Conservation (phyloP, 2,113 vertebrate species). For the Phrynosoma blainvillii region DNA sequence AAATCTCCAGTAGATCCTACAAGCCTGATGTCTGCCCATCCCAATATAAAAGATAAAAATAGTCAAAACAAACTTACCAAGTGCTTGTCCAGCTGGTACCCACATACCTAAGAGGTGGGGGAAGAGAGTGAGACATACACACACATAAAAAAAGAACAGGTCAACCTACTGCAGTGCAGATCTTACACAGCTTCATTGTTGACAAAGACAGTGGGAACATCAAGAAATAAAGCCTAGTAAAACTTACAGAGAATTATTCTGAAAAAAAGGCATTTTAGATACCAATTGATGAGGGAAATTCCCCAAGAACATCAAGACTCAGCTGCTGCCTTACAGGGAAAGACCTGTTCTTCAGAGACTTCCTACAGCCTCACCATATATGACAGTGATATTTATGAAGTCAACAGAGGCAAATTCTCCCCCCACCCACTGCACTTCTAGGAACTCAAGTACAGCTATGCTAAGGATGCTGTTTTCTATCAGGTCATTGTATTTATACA, state of each 20-base stretch:
- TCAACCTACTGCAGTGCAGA: not conserved
- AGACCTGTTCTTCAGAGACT: no score
- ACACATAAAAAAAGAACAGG: not conserved
- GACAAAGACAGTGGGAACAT: not conserved
- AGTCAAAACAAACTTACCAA: constrained; percentile 81
- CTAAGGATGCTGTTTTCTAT: no score
- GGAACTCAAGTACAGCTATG: no score
- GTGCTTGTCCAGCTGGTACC: constrained; percentile 96
- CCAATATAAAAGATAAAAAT: not conserved
- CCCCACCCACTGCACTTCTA: no score
- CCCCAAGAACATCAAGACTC: not conserved
- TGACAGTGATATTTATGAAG: no score
- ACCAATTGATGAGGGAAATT: not conserved
- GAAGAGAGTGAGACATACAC: not conserved
- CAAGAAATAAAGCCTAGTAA: not conserved
- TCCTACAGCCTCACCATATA: no score
- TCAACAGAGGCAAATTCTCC: no score
- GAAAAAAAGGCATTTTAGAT: not conserved
- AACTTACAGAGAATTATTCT: not conserved
- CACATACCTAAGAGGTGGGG: constrained; percentile 86
- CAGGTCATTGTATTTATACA: no score
- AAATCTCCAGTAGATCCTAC: not conserved
- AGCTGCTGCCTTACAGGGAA: no score
- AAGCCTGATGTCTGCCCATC: not conserved
- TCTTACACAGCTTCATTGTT: not conserved